Conservation (phyloP, 2,113 vertebrate genomes). For the Lamprotornis superbus region DNA sequence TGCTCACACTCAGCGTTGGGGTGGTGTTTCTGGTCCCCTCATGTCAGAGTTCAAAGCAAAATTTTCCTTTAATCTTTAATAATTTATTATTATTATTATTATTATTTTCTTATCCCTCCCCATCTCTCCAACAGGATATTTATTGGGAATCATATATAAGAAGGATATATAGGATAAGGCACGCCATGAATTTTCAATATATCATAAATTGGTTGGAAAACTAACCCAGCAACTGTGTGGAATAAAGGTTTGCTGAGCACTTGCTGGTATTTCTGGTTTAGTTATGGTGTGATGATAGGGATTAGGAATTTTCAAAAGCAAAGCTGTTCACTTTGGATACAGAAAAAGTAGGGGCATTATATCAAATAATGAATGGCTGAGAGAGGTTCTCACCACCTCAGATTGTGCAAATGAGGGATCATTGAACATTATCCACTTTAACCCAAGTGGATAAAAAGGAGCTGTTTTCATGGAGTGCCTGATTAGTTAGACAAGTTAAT, state of each 20-base stretch:
- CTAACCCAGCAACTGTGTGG: not conserved
- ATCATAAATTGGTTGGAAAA: not conserved
- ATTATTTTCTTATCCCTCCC: not conserved
- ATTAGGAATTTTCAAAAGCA: not conserved
- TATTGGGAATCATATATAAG: not conserved
- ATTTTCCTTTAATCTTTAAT: not conserved
- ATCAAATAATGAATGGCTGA: not conserved
- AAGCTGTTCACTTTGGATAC: not conserved
- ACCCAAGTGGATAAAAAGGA: not conserved
- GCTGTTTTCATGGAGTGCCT: not conserved
- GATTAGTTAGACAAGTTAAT: not conserved
- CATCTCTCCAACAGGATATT: not conserved
- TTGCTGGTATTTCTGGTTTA: not conserved
- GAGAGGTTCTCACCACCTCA: not conserved
- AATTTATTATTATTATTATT: not conserved
- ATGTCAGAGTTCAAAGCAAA: rapidly evolving
- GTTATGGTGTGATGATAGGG: not conserved
- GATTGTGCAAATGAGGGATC: not conserved
- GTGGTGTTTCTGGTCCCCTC: not conserved
- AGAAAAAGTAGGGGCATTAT: not conserved
- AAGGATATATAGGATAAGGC: not conserved
- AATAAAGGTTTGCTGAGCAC: not conserved
- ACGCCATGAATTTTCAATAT: not conserved
- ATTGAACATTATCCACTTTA: not conserved
- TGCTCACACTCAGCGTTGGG: rapidly evolving